phyloP scores from a whole-genome alignment of 2,797 vertebrate species.

The Peromyscus aztecus region DNA sequence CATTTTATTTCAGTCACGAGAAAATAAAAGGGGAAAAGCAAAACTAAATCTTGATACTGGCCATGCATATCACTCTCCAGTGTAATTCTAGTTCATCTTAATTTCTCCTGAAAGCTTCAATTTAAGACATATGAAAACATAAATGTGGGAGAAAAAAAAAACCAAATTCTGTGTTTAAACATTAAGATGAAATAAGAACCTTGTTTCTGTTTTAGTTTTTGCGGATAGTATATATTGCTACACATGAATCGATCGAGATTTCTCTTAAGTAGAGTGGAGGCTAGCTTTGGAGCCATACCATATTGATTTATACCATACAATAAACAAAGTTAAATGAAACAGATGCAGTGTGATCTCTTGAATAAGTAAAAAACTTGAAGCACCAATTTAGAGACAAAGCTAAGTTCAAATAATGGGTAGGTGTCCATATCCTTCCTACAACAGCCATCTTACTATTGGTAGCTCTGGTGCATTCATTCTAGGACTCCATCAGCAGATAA shows the following conservation, averaged over 20 bases:
- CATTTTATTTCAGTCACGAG: background rate
- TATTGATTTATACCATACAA: background rate
- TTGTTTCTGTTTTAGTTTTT: background rate
- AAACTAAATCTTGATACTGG: background rate
- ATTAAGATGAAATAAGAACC: constrained; percentile 12
- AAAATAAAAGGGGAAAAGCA: constrained; percentile 2
- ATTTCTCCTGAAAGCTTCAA: constrained; percentile 9
- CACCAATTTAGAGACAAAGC: background rate
- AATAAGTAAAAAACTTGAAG: background rate
- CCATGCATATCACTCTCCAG: background rate
- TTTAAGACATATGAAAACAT: background rate
- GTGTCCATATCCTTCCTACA: background rate
- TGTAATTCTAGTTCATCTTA: constrained; percentile 27
- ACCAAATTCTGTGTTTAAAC: background rate
- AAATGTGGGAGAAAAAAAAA: background rate
- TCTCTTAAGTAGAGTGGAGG: background rate
- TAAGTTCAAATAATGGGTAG: background rate
- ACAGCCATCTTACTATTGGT: background rate
- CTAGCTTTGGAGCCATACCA: background rate
- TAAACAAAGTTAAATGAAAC: background rate
- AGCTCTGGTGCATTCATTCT: background rate
- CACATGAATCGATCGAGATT: background rate
- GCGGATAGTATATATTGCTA: background rate
- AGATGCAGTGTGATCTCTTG: background rate
- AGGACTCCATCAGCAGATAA: background rate